Base-by-base conservation (phyloP, 2,797 vertebrate genomes). In the Otolemur crassicaudatus region DNA sequence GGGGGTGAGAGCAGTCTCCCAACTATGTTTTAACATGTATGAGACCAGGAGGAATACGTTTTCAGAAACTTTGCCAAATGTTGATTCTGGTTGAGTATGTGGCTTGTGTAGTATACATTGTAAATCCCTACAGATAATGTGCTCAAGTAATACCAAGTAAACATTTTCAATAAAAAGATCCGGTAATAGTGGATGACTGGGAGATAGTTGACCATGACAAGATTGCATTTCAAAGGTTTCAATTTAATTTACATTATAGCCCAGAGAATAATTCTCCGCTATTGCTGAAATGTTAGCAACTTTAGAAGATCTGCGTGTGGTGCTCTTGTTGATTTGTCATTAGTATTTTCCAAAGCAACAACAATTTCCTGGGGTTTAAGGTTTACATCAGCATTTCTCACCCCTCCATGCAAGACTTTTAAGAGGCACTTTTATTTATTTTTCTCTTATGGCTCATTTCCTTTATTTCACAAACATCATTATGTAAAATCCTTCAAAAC, bases 371-470 rank as follows among this genome's bases (percentile, higher is more conserved):
- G 6, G 56, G 43, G n/a, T 81, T 77, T 88, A 88, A 79, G 73
- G 49, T 94, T 92, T 94, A 69, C 9, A 79, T 79, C 49, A 87
- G 61, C 63, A 65, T 92, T 95, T 95, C 43, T 90, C 53, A 58
- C 7, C 13, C 58, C 25, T 73, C 43, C 0, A 7, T 67, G 34
- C 67, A 92, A 87, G 49, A 27, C 3, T 85, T 85, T 82, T 46
- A 22, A 46, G 34, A 67, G 75, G 37, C 79, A 84, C 25, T 87
- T 97, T 83, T 22, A 96, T 93, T 85, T 88, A 91, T 93, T 95
- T 96, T 43, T 77, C 93, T 96, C 10, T 82, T 82, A 95, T 79
- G 85, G 88, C 20, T 97, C 85, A 82, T 92, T 94, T 96, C 56
- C 86, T 90, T 95, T 88, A 87, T 96, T 97, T 96, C 37, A 94